Base-by-base conservation (phyloP, 2,888 invertebrate genomes). In the Drosophila meridionalis region DNA sequence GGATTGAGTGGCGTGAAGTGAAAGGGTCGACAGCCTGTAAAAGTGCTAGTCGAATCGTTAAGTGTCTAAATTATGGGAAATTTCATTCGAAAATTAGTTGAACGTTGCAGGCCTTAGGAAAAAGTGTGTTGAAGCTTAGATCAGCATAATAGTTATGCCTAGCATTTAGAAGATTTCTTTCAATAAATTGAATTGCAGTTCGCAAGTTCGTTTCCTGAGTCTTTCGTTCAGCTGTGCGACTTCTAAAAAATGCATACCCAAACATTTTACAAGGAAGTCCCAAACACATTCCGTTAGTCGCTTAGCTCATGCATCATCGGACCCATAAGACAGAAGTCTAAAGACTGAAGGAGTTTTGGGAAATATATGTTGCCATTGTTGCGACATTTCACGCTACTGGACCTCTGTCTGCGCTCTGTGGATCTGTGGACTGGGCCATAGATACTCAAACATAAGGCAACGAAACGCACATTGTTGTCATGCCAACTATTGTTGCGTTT, bases 361-460 rank as follows among this genome's bases (percentile, higher is more conserved):
- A 88, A 83, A 85, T 89, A 85, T 69, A 85, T 85, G 84, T 73
- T 52, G 61, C 84, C 89, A 85, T 85, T 85, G 84, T 85, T 89
- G 74, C 67, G 68, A 55, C 71, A 81, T 87, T 84, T 83, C 60
- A 81, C 70, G 87, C 76, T 75, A 38, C 82, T 69, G 68, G 61
- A 57, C 14, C 42, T 40, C 53, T 45, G 38, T 14, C 32, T 56
- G 40, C 56, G 34, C 55, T 34, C 20, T n/a, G 28, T 56, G 42
- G 30, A 56, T 34, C 20, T 28, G 28, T 56, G 42, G 30, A 56
- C 60, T 60, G 42, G 52, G 30, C 63, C 42, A 53, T 36, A 45
- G 66, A 57, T 50, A 60, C 69, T 61, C 79, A 58, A 73, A 78
- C 88, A 75, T 69, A 60, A 67, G 63, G 72, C 74, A 70, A 26